Conservation (phyloP, 2,888 invertebrate species). For the Salpingus planirostris region DNA sequence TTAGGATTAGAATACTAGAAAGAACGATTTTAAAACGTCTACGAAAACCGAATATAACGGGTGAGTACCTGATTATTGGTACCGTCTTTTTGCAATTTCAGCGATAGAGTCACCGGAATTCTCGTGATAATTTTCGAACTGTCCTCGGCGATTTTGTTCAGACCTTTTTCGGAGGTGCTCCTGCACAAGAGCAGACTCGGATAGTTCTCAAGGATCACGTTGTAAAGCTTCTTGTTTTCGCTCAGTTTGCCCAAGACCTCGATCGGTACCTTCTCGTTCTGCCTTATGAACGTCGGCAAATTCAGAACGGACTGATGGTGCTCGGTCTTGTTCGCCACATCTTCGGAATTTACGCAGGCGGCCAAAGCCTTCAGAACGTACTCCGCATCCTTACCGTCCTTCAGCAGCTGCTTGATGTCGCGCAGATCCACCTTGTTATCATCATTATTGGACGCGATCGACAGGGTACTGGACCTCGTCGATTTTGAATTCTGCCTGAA, state of each 20-base stretch:
- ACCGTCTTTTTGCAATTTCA: slow-evolving; percentile 47
- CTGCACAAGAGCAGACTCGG: slow-evolving; percentile 57
- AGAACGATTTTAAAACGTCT: too few species aligned
- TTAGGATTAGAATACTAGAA: too few species aligned
- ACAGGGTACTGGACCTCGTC: slow-evolving; percentile 26
- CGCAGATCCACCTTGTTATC: slow-evolving; percentile 52
- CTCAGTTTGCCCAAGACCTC: slow-evolving; percentile 55
- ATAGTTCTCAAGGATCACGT: slow-evolving; percentile 63
- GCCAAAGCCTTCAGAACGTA: slow-evolving; percentile 55
- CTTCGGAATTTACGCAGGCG: slow-evolving; percentile 46
- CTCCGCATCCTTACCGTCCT: slow-evolving; percentile 61
- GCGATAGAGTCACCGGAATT: slow-evolving; percentile 47
- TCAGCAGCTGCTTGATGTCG: slow-evolving; percentile 58
- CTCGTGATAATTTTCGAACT: slow-evolving; percentile 35
- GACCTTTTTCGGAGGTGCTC: slow-evolving; percentile 55
- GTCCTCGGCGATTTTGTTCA: slow-evolving; percentile 38
- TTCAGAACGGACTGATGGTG: slow-evolving; percentile 59
- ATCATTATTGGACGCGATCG: slow-evolving; percentile 45
- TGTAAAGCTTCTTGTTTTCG: slow-evolving; percentile 57
- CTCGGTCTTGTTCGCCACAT: slow-evolving; percentile 36
- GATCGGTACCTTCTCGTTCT: slow-evolving; percentile 59
- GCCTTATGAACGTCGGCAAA: slow-evolving; percentile 64
- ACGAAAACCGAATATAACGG: too few species aligned
- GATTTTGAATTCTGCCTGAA: slow-evolving; percentile 21
- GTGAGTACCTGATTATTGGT: too few species aligned